Evolutionary conservation across 1,140 invertebrate genomes (phyloP), one percentile per base, ranked within the genome.

Genomic region (Cotesia glomerata): DNA sequence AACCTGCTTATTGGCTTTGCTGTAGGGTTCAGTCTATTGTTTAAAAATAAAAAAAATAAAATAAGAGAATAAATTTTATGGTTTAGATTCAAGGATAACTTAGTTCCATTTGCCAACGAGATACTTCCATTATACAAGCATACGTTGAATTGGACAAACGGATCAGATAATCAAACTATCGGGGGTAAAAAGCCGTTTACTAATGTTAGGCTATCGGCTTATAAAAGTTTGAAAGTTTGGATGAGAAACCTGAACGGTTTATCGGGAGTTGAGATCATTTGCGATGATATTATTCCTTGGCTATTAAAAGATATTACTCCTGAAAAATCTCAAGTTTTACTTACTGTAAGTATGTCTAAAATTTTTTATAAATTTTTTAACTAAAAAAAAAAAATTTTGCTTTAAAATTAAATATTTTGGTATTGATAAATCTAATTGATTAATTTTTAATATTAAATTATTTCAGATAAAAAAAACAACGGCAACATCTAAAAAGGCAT

Each of bases 401-500:
- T 26, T 26, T 26, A 26, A 26, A 26, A 26, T 26, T 0, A 26
- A 26, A 26, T 26, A 26, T 26, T 26, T 26, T 26, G 26, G 3
- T 26, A 26, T 26, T 3, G 3, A 36, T 51, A 5, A 49, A 2
- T 51, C 61, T 67, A 70, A n/a, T n/a, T n/a, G n/a, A n/a, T n/a
- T n/a, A n/a, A n/a, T n/a, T n/a, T n/a, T n/a, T n/a, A 45, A 16
- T 52, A 16, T 7, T 26, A 34, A 45, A 70, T 35, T 16, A 56
- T 76, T 68, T 32, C 5, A 84, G 81, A 59, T 77, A n/a, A 80
- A 80, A 67, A 82, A 82, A 71, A 77, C 76, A 0, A 70, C 80
- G 32, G 74, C 80, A 72, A 77, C 81, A 65, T 82, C 84, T 3
- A 83, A 80, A 69, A 80, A 76, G 54, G 79, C 78, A 4, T 34